Conservation (phyloP, 2,113 vertebrate species). For the Saimiri boliviensis region DNA sequence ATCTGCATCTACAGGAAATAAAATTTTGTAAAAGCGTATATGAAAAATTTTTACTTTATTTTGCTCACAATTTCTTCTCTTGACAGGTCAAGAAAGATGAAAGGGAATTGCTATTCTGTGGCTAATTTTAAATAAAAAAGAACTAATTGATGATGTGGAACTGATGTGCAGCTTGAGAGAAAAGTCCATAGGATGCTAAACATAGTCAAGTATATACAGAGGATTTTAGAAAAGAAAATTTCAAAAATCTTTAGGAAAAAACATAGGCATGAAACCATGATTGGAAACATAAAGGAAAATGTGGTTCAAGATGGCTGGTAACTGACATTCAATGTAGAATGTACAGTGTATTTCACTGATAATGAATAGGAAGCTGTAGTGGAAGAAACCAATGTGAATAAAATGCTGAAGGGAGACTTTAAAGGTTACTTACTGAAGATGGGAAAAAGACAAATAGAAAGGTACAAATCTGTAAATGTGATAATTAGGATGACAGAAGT, state of each 20-base stretch:
- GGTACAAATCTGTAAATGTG: background rate
- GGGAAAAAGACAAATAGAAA: background rate
- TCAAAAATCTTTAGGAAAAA: background rate
- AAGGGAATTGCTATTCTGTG: constrained; percentile 9
- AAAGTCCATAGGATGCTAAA: background rate
- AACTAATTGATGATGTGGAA: constrained; percentile 36
- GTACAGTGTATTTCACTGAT: background rate
- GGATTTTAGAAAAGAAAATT: constrained; percentile 28
- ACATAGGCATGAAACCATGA: background rate
- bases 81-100: constrained; percentile 36
- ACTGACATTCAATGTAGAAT: background rate
- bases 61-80: constrained; percentile 5
- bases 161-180: background rate
- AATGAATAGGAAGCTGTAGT: background rate
- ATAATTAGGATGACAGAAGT: background rate
- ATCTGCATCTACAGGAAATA: background rate
- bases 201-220: background rate
- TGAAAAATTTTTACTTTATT: constrained; percentile 40
- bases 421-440: background rate
- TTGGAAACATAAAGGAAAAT: background rate
- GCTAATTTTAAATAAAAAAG: constrained; percentile 49
- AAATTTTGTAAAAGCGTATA: background rate
- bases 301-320: background rate
- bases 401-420: background rate
- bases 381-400: background rate